Evolutionary conservation across 2,888 invertebrate genomes (phyloP).

Genomic region (Nyleta sp.): DNA sequence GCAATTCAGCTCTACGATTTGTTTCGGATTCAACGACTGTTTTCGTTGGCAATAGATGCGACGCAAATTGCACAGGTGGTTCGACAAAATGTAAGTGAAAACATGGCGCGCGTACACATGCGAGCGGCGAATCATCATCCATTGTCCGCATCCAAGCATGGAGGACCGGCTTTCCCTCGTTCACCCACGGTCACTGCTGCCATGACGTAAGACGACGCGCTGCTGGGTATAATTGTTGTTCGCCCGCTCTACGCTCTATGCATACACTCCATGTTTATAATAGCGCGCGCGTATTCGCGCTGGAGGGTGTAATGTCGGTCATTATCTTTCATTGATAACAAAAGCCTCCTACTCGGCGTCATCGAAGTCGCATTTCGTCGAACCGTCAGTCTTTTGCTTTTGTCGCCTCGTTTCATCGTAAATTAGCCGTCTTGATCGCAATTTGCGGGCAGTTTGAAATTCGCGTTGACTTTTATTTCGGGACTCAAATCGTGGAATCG

Average conservation of each 20-base stretch:
- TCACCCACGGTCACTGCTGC: slow-evolving; percentile 79
- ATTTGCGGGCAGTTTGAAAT: no score
- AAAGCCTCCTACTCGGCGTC: slow-evolving; percentile 22
- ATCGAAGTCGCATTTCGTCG: slow-evolving; percentile 37
- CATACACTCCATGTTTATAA: slow-evolving; percentile 60
- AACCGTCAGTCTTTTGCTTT: background rate
- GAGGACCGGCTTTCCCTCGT: slow-evolving; percentile 79
- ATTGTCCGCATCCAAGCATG: slow-evolving; percentile 80
- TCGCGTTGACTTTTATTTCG: no score
- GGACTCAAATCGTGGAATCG: no score
- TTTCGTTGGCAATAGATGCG: slow-evolving; percentile 27
- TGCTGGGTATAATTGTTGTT: slow-evolving; percentile 75
- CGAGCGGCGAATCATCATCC: slow-evolving; percentile 68
- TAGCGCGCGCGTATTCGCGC: slow-evolving; percentile 48
- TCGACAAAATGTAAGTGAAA: slow-evolving; percentile 58
- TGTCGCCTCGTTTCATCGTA: background rate
- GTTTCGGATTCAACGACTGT: background rate
- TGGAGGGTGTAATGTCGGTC: slow-evolving; percentile 66
- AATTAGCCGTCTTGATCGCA: no score
- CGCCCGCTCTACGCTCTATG: slow-evolving; percentile 60
- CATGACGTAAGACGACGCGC: slow-evolving; percentile 77
- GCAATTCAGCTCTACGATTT: background rate
- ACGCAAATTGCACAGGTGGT: slow-evolving; percentile 48
- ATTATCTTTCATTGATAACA: slow-evolving; percentile 70
- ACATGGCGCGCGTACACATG: slow-evolving; percentile 34